Base-by-base conservation (phyloP, 2,888 invertebrate species). In the Pristionchus maxplancki region DNA sequence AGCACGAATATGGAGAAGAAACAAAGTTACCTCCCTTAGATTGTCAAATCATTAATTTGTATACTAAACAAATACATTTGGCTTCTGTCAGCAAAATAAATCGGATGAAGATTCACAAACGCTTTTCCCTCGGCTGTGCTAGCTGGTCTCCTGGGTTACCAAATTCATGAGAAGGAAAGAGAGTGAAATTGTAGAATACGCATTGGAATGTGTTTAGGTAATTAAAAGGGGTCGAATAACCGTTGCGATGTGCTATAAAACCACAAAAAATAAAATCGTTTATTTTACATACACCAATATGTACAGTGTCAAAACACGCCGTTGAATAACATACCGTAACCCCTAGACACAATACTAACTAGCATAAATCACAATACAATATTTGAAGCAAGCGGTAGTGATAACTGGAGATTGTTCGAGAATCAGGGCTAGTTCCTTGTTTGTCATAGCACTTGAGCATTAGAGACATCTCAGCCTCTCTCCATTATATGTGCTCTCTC, bases 361-460 rank as follows among this genome's bases (percentile, higher is more conserved):
- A 48, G 44, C n/a, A 48, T 6, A 24, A 11, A 78, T 40, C 40
- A 78, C 31, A 78, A 78, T 78, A 28, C 44, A 78, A 78, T n/a
- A 44, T 0, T 6, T 78, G 13, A 40, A 78, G 40, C 78, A 48
- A n/a, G 44, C 44, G 78, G 40, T 48, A 44, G 78, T 78, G 78
- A 78, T 78, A 78, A 78, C 78, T 78, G 78, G 78, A 78, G 78
- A 78, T 48, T 78, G 44, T n/a, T 44, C 11, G 78, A 48, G 78
- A 44, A 44, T 44, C 78, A 44, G 44, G n/a, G 78, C 44, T 40
- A 78, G 44, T n/a, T 28, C 78, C 78, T 78, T 78, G 78, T 78
- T 78, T 78, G 78, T n/a, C 78, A 78, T 44, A 44, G 78, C 78
- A 78, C 78, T 78, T 78, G 78, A 78, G 13, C 78, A 78, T 44